Evolutionary conservation across 30 jellyfish, hydroid and myxozoan species (phyloP).

Genomic region (Sanderia malayensis): DNA sequence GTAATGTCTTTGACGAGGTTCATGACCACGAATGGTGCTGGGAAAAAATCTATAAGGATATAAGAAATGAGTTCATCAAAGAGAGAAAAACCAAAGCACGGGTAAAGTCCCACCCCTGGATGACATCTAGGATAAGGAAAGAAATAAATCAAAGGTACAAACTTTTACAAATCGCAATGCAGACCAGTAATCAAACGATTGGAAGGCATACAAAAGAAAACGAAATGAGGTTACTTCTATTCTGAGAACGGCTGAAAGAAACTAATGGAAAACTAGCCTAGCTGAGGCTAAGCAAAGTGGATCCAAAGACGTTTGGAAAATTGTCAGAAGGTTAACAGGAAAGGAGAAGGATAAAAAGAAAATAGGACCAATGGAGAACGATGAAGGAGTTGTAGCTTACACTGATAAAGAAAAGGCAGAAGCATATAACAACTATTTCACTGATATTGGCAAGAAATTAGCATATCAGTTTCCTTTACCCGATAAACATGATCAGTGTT

Average conservation of each 20-base stretch:
- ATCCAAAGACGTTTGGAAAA: constrained; percentile 29
- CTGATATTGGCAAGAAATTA: constrained; percentile 20
- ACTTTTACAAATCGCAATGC: constrained; percentile 10
- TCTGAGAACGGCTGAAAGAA: constrained; percentile 36
- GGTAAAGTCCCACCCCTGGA: constrained; percentile 33
- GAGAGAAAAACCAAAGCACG: constrained; percentile 18
- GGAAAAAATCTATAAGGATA: not conserved
- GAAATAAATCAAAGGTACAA: constrained; percentile 26
- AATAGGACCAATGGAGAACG: constrained; percentile 25
- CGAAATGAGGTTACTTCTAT: constrained; percentile 25
- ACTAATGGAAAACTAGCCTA: constrained; percentile 24
- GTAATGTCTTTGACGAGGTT: constrained; percentile 36
- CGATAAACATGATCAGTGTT: constrained; percentile 23
- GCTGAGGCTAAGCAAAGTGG: constrained; percentile 25
- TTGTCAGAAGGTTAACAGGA: constrained; percentile 25
- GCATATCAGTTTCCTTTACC: constrained; percentile 35
- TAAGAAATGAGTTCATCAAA: not conserved
- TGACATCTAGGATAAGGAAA: constrained; percentile 14
- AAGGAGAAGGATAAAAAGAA: constrained; percentile 26
- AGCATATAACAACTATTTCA: constrained; percentile 17
- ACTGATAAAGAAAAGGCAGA: constrained; percentile 32
- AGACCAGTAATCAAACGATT: constrained; percentile 20
- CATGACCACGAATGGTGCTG: constrained; percentile 16
- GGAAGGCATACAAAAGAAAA: constrained; percentile 21
- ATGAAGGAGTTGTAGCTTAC: constrained; percentile 11